phyloP scores from a whole-genome alignment of 2,888 invertebrate species.

The Oligia fasciuncula region DNA sequence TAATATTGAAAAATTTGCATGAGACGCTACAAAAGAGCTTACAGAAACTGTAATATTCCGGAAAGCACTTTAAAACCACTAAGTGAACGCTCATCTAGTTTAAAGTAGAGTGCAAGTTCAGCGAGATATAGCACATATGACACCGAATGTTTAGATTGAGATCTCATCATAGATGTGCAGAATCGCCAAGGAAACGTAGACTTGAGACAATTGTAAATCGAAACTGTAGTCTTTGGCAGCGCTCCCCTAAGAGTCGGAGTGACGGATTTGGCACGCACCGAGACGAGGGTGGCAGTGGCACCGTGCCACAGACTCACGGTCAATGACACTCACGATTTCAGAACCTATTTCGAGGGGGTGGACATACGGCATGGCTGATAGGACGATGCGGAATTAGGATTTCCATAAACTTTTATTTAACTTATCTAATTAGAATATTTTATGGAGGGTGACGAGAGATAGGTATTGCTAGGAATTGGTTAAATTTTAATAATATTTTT shows the following conservation, averaged over 20 bases:
- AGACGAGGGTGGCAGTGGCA: constrained; percentile 67
- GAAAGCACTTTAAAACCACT: not conserved
- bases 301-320: constrained; percentile 67
- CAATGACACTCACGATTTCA: constrained; percentile 73
- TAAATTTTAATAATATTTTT: not conserved
- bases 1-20: not conserved
- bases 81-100: not conserved
- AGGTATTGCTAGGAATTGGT: not conserved
- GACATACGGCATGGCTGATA: constrained; percentile 38
- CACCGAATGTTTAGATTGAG: not conserved
- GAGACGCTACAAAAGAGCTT: not conserved
- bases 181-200: not conserved
- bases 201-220: constrained; percentile 26
- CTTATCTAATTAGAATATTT: not conserved
- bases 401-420: constrained; percentile 1
- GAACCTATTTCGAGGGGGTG: constrained; percentile 49
- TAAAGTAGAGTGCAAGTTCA: not conserved
- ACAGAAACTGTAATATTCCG: not conserved
- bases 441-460: not conserved
- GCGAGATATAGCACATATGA: not conserved
- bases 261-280: constrained; percentile 65
- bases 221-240: constrained; percentile 43
- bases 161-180: not conserved
- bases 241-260: constrained; percentile 41
- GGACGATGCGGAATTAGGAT: constrained; percentile 18